Percentiles rank a stretch among this genome's conserved stretches.
These are phyloP conservation scores for Myiozetetes cayanensis DNA, from an alignment of 2,113 vertebrate genomes.

Conservation along the genomic window DNA sequence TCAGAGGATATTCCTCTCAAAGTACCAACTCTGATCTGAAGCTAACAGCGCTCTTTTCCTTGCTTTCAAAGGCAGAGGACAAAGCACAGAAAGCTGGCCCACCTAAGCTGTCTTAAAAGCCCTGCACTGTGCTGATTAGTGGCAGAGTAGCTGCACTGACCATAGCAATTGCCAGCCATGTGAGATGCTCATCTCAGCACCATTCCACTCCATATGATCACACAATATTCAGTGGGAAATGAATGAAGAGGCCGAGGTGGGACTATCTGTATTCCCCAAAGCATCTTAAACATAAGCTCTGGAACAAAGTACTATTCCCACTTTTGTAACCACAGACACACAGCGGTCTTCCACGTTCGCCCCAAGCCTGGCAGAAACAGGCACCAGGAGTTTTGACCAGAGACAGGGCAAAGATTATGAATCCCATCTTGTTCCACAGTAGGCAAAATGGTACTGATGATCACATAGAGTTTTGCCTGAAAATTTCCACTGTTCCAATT, in stretches of 20 bases:
- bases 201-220: neutral
- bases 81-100: neutral
- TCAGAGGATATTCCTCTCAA: neutral
- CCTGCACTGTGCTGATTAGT: neutral
- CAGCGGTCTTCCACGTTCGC: rapidly evolving
- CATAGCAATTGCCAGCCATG: rapidly evolving
- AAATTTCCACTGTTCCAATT: neutral
- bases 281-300: neutral
- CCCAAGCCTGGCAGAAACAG: neutral
- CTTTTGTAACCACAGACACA: neutral
- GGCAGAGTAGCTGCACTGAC: neutral
- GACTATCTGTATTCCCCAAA: neutral
- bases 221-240: neutral
- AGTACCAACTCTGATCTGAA: neutral
- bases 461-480: neutral
- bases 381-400: neutral
- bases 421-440: neutral
- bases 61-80: neutral
- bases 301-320: neutral
- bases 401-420: neutral
- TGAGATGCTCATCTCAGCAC: neutral
- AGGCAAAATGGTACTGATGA: neutral
- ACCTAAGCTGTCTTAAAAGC: neutral
- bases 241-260: neutral
- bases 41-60: neutral